phyloP scores from a whole-genome alignment of 2,888 invertebrate genomes.

The Bombylius major region DNA sequence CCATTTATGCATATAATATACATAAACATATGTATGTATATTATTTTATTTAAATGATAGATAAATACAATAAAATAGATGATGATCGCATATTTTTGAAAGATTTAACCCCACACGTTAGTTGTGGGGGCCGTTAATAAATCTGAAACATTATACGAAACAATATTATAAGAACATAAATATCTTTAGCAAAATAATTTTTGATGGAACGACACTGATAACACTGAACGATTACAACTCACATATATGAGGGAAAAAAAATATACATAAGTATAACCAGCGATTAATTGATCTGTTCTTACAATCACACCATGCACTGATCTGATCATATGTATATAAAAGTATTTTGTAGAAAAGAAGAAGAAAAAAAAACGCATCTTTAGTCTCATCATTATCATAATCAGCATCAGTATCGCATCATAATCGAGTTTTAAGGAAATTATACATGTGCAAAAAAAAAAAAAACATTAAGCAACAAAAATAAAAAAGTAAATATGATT shows the following conservation, averaged over 20 bases:
- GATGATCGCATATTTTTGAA: neutral
- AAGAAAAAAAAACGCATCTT: too few species aligned
- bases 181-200: neutral
- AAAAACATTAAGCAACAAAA: too few species aligned
- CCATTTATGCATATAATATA: too few species aligned
- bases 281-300: slow-evolving; percentile 8
- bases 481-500: too few species aligned
- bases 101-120: neutral
- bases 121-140: slow-evolving; percentile 1
- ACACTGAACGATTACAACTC: neutral
- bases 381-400: too few species aligned
- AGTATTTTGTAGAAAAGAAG: neutral
- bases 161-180: neutral
- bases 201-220: slow-evolving; percentile 3
- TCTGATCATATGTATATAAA: slow-evolving; percentile 1
- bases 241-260: neutral
- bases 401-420: too few species aligned
- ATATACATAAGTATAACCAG: neutral
- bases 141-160: slow-evolving; percentile 7
- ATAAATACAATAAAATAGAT: too few species aligned
- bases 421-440: too few species aligned
- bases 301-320: neutral
- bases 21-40: too few species aligned
- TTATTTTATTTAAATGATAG: too few species aligned
- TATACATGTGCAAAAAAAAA: too few species aligned